phyloP scores from a whole-genome alignment of 2,888 invertebrate genomes.

The Apotomis turbidana region DNA sequence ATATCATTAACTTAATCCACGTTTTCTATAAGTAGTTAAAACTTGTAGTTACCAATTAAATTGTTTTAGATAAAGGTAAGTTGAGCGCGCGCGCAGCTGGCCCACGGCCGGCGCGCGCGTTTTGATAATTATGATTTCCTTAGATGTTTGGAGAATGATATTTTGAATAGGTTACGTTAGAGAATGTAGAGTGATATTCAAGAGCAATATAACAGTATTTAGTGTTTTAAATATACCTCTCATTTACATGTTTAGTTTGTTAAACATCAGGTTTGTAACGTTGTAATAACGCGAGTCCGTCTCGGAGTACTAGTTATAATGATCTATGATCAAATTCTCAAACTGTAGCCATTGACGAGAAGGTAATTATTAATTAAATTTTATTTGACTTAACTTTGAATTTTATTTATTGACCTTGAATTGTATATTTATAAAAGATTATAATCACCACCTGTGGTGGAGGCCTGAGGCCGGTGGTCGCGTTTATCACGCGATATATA shows the following conservation, averaged over 20 bases:
- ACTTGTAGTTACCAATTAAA: conserved; percentile 36
- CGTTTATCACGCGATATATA: too few species aligned
- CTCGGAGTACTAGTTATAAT: conserved; percentile 48
- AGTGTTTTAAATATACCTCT: conserved; percentile 40
- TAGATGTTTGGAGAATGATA: conserved; percentile 25
- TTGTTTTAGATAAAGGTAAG: conserved; percentile 45
- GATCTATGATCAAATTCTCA: conserved; percentile 59
- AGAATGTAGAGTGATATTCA: conserved; percentile 61
- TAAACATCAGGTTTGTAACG: conserved; percentile 11
- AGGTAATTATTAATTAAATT: conserved; percentile 66
- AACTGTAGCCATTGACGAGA: conserved; percentile 74
- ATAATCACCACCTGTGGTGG: neutral
- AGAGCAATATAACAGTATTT: conserved; percentile 74
- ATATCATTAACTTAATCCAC: conserved; percentile 41
- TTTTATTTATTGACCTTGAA: conserved; percentile 53
- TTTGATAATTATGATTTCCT: conserved; percentile 16
- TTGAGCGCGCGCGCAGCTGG: neutral
- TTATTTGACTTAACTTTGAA: conserved; percentile 68
- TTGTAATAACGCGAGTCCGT: conserved; percentile 19
- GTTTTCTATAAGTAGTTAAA: conserved; percentile 39
- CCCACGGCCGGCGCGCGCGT: neutral
- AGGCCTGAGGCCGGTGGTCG: too few species aligned
- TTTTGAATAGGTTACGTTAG: conserved; percentile 43
- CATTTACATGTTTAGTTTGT: conserved; percentile 30
- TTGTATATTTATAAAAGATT: neutral